Base-by-base conservation (phyloP, 2,113 vertebrate genomes). In the Lophotis ruficrista region DNA sequence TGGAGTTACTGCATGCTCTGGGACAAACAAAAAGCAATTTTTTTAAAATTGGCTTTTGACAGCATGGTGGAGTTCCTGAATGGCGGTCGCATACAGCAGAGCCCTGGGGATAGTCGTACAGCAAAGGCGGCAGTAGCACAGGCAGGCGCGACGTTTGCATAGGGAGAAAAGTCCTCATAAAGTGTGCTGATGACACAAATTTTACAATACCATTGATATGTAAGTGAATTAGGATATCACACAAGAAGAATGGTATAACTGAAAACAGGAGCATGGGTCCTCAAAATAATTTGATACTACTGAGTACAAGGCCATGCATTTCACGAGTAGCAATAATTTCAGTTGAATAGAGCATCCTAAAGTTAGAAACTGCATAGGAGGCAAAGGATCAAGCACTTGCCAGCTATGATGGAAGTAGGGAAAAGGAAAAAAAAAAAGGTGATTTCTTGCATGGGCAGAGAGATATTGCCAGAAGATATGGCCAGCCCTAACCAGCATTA, bases 201-300 rank as follows among this genome's bases (percentile, higher is more conserved):
- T n/a, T 24, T 20, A 8, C 62, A 37, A 23, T 4, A 78, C 5
- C 0, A 0, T 43, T 31, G 47, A 8, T 9, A 13, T 1, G 1
- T 6, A 11, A 35, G 51, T 4, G 30, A 61, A 21, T 4, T 41
- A 68, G 61, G 31, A 9, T 30, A 41, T n/a, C 28, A 10, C n/a
- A 33, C 25, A 27, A 20, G 38, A 80, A 28, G 61, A 61, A 83
- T 3, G 24, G 61, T 14, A 19, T 19, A 41, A 31, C n/a, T 81
- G 48, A 73, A 47, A 80, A 45, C 0, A 3, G 62, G 35, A 66
- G 56, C 30, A 35, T 6, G 27, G 10, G 21, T 7, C 14, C 37
- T 53, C 1, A 0, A 20, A 4, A 33, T 31, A 62, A 58, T 45
- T 43, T 38, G 16, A 35, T 38, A 18, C 18, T 11, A 33, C 50